These are phyloP conservation scores for Caloenas nicobarica DNA, from an alignment of 2,113 vertebrate genomes.

Conservation along the genomic window DNA sequence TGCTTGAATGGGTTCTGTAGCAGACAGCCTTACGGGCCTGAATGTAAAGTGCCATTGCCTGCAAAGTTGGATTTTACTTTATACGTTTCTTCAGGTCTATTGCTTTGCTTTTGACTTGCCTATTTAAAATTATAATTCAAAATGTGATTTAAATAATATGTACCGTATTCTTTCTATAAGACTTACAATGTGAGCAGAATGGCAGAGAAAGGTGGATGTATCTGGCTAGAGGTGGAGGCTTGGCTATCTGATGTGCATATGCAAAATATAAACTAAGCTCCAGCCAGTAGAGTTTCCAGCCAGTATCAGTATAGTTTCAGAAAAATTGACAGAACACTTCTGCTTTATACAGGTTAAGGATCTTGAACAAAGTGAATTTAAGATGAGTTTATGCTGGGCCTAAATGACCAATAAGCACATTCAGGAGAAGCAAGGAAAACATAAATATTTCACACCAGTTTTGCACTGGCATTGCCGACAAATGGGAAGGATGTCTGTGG, in stretches of 20 bases:
- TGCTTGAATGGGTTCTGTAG: not conserved
- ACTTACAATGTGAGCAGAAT: not conserved
- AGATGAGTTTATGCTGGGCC: not conserved
- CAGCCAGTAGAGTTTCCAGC: not conserved
- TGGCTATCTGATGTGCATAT: not conserved
- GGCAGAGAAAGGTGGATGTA: not conserved
- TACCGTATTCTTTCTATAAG: not conserved
- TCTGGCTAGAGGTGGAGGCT: not conserved
- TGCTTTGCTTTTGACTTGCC: not conserved
- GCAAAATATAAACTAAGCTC: not conserved
- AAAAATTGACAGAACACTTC: not conserved
- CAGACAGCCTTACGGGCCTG: not conserved
- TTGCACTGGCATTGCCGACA: not conserved
- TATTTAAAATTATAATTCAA: slow-evolving; percentile 10
- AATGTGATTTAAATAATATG: not conserved
- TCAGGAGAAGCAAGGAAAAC: not conserved
- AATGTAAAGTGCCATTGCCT: not conserved
- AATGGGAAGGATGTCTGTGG: not conserved
- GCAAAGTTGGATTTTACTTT: not conserved
- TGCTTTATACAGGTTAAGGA: not conserved
- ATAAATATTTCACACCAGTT: not conserved
- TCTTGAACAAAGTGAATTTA: slow-evolving; percentile 12
- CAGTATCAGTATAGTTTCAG: not conserved
- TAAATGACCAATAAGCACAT: slow-evolving; percentile 2
- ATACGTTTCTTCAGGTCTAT: not conserved